Base-by-base conservation (phyloP, 2,797 vertebrate species). In the Phrynocephalus guinanensis region DNA sequence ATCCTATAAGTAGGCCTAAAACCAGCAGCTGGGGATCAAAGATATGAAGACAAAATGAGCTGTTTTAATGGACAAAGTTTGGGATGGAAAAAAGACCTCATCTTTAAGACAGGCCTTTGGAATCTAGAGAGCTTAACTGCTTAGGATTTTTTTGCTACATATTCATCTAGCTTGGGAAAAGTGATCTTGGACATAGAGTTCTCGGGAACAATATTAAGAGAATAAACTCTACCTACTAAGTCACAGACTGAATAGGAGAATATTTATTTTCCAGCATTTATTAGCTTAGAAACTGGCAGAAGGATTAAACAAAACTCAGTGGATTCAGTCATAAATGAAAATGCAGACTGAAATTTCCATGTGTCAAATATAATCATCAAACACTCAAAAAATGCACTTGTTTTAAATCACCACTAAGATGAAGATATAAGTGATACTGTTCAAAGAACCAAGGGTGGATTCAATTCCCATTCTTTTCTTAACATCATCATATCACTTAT, bases 311-410 rank as follows among this genome's bases (percentile, higher is more conserved):
- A 38, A 81, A 85, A 60, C 60, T 82, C 67, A 86, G 20, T 63
- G 24, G 44, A 76, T 52, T 56, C n/a, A 77, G n/a, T 44, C 84
- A 83, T 90, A n/a, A 75, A 33, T 80, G 71, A 38, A 67, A 71
- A 84, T 33, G 30, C 38, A 67, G 44, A 56, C 5, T 88, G 71
- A 87, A 92, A 75, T 82, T 79, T 20, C 63, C 2, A 16, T 84
- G 76, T 89, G 68, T 38, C 56, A 92, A 90, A 89, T n/a, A 80
- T 18, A 85, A 11, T 30, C 26, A 85, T 68, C 38, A 24, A 67
- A 2, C 75, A 88, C 22, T 22, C 79, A 30, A 73, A 82, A 91
- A 92, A 86, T 63, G 73, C 0, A 82, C 0, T 83, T 0, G 1
- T 16, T 10, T 1, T 67, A 92, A 91, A 22, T 86, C 48, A 90